Evolutionary conservation across 2,797 vertebrate genomes (phyloP).

Genomic region (Nyctibius grandis): DNA sequence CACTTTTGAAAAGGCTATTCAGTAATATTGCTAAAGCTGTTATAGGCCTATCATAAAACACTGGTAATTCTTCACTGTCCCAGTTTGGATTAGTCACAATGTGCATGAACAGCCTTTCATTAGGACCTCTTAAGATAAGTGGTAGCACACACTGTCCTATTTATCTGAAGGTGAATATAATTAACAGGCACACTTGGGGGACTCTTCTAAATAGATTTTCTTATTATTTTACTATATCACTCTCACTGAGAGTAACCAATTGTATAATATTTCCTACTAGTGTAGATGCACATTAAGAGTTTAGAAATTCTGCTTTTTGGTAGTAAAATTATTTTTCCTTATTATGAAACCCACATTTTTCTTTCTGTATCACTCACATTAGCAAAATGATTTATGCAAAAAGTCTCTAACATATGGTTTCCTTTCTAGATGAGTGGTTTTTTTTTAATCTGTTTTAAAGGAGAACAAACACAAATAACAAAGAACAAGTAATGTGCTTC

Average conservation of each 20-base stretch:
- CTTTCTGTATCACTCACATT: not conserved
- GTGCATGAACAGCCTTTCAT: not conserved
- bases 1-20: not conserved
- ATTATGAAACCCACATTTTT: not conserved
- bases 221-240: not conserved
- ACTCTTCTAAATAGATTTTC: not conserved
- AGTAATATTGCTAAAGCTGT: not conserved
- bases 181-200: not conserved
- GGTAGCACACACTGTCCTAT: not conserved
- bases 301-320: not conserved
- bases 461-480: constrained; percentile 47
- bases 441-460: not conserved
- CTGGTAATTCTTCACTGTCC: not conserved
- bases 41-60: not conserved
- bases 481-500: not conserved
- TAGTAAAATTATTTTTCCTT: not conserved
- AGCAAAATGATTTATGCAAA: not conserved
- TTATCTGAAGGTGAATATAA: not conserved
- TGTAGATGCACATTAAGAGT: not conserved
- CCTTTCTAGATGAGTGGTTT: not conserved
- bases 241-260: not conserved
- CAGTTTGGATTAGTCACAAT: not conserved
- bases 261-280: not conserved
- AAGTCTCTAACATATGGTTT: not conserved
- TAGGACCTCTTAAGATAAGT: not conserved